Evolutionary conservation across 2,888 invertebrate genomes (phyloP).

Genomic region (Aphidius colemani): DNA sequence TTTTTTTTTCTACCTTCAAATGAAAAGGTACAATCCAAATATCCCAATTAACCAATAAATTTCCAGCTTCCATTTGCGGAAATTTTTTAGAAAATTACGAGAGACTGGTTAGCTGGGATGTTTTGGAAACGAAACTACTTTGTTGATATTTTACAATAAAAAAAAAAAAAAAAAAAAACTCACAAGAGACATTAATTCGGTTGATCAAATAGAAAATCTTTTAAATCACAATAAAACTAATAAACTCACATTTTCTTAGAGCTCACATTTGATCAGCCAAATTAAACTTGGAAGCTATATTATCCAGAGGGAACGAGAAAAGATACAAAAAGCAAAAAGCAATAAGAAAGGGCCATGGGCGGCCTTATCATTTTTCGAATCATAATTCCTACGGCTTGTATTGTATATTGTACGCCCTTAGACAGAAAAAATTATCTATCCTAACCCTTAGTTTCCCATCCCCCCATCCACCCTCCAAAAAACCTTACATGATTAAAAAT

Average conservation of each 20-base stretch:
- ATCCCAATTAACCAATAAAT: too few relatives aligned
- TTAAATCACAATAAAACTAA: constrained; percentile 36
- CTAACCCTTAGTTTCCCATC: constrained; percentile 18
- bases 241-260: not conserved
- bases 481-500: constrained; percentile 55
- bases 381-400: constrained; percentile 58
- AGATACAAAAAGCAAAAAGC: constrained; percentile 36
- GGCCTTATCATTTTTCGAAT: constrained; percentile 50
- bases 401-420: constrained; percentile 56
- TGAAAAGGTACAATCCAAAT: too few relatives aligned
- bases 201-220: constrained; percentile 21
- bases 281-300: too few relatives aligned
- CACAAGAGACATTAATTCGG: constrained; percentile 22
- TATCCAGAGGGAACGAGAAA: constrained; percentile 17
- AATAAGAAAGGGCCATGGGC: constrained; percentile 41
- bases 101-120: too few relatives aligned
- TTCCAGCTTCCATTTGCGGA: too few relatives aligned
- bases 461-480: constrained; percentile 12
- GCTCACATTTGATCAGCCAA: too few relatives aligned
- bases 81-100: too few relatives aligned
- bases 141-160: not conserved
- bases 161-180: not conserved
- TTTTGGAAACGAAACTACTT: not conserved
- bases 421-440: constrained; percentile 20
- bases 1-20: too few relatives aligned